A percentile compares a stretch with the other conserved stretches of the same genome.
Evolutionary conservation across 1,140 invertebrate species (phyloP).

Genomic region (Hormaphis cornu): DNA sequence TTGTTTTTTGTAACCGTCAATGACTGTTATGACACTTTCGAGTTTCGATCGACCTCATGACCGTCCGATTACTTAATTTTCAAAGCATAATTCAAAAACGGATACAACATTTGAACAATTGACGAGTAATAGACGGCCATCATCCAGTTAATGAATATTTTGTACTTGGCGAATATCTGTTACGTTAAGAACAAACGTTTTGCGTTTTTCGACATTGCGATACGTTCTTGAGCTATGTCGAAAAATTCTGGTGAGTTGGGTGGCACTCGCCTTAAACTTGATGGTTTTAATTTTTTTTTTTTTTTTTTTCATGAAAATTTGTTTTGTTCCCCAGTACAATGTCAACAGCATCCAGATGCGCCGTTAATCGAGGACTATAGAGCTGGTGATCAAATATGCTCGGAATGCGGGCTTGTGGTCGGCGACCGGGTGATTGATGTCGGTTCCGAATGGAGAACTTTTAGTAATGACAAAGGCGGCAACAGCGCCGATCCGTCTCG

Average conservation of each 20-base stretch:
- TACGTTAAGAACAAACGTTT: too few relatives aligned
- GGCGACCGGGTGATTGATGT: conserved; percentile 99
- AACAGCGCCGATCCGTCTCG: conserved; percentile 75
- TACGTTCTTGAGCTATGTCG: neutral
- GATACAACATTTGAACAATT: too few relatives aligned
- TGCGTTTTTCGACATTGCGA: too few relatives aligned
- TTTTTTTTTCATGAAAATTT: neutral
- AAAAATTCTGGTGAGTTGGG: conserved; percentile 2
- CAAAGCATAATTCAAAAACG: too few relatives aligned
- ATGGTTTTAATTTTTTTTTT: neutral
- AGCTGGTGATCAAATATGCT: conserved; percentile 98
- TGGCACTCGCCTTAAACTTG: too few relatives aligned
- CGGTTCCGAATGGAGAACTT: conserved; percentile 99
- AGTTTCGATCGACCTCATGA: too few relatives aligned
- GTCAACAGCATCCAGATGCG: conserved; percentile 30
- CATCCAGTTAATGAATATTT: too few relatives aligned
- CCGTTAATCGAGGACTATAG: conserved; percentile 43
- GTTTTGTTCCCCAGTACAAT: conserved; percentile 1
- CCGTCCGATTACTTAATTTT: too few relatives aligned
- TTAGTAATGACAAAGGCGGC: conserved; percentile 89
- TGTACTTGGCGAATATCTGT: too few relatives aligned
- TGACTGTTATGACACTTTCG: too few relatives aligned
- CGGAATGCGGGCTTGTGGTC: conserved; percentile 96
- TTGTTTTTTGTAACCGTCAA: too few relatives aligned
- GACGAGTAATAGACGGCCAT: too few relatives aligned